A percentile compares a stretch with the other conserved stretches of the same genome.
phyloP scores from a whole-genome alignment of 2,113 vertebrate species.

The Hymenochirus boettgeri region DNA sequence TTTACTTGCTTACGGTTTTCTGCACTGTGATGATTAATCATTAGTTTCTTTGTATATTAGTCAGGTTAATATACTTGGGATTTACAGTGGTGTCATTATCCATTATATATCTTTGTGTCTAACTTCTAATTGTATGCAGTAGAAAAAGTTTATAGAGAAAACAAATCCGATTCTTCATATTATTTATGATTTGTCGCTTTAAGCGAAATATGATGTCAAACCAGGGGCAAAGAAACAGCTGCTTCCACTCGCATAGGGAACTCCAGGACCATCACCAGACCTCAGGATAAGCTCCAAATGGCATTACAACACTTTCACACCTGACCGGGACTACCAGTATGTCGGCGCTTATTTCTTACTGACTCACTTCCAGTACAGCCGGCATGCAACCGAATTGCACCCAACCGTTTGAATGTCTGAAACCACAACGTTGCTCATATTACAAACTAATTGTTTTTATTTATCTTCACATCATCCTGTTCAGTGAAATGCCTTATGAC shows the following conservation, averaged over 20 bases:
- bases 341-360: constrained; percentile 67
- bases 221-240: constrained; percentile 81
- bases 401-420: constrained; percentile 86
- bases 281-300: constrained; percentile 75
- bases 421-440: not conserved
- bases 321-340: constrained; percentile 71
- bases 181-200: no score
- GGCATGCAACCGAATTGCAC: constrained; percentile 70
- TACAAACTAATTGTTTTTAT: not conserved
- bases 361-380: constrained; percentile 86
- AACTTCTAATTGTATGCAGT: no score
- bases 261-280: constrained; percentile 60
- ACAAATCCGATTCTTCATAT: no score
- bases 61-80: no score
- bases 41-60: no score
- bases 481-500: not conserved
- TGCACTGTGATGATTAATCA: no score
- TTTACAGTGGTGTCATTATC: no score
- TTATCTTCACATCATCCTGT: not conserved
- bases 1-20: no score
- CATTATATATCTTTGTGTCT: no score
- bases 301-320: constrained; percentile 65
- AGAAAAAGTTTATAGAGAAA: no score
- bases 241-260: constrained; percentile 75
- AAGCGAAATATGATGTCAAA: constrained; percentile 85